Base-by-base conservation (phyloP, 2,888 invertebrate species). In the Smittia aterrima region DNA sequence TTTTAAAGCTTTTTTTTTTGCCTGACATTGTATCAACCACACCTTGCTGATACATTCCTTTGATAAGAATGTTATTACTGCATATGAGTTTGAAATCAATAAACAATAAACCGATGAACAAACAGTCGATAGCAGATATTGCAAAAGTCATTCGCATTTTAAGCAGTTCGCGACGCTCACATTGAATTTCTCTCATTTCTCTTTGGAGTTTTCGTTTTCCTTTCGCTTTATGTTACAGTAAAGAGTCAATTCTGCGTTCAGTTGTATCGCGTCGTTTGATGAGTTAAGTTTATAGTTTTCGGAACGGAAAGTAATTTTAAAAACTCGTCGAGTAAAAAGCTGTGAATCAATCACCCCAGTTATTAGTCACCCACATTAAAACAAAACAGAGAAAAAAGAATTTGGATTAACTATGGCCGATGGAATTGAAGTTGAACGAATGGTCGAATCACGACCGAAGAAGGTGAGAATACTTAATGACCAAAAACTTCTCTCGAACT, bases 401-500 rank as follows among this genome's bases (percentile, higher is more conserved):
- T 24, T 68, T 68, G 68, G 68, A 68, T 41, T 68, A 41, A 71
- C 18, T n/a, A 72, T 72, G 72, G 58, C 62, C 18, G 72, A 72
- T 40, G 58, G 38, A 72, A 38, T 72, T 72, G 72, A 72, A 72
- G 41, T 62, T 62, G 72, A 72, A 64, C 41, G 41, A 67, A 71
- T 71, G 22, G 38, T 72, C 16, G 72, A 72, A 64, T 72, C 72
- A 41, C 58, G 72, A 72, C 72, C 72, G 58, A 72, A 72, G 58
- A 72, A 72, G 72, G 72, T 72, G 62, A 71, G 9, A 47, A 47
- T 16, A 47, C 3, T 47, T 47, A 2, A 47, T 47, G 11, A 47
- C 47, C 16, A n/a, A 20, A 18, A 7, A 22, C 6, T 58, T 58
- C 18, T 58, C 58, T 58, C 58, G 11, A 2, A 11, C 47, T 47